Percentiles rank a stretch among this genome's conserved stretches.
phyloP scores from a whole-genome alignment of 2,797 vertebrate genomes.

The Karalla daura region DNA sequence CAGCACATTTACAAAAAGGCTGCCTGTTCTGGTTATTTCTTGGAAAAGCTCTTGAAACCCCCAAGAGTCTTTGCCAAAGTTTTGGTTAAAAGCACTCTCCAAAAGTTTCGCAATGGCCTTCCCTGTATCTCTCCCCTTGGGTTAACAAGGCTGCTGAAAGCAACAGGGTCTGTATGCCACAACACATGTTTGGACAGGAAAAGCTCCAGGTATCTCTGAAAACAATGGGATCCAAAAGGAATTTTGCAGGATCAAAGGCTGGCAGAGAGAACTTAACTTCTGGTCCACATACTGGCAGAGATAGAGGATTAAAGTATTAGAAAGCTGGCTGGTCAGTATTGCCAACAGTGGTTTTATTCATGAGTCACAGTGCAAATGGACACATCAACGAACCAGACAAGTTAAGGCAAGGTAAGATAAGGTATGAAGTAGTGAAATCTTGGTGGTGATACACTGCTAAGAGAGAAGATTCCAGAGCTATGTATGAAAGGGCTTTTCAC shows the following conservation, averaged over 20 bases:
- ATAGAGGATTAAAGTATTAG: constrained; percentile 32
- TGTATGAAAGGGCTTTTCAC: constrained; percentile 8
- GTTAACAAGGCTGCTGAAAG: constrained; percentile 34
- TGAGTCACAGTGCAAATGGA: constrained; percentile 25
- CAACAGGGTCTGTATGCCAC: constrained; percentile 28
- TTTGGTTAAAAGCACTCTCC: constrained; percentile 28
- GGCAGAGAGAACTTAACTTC: constrained; percentile 25
- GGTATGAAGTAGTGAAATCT: constrained; percentile 8
- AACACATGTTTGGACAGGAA: constrained; percentile 64
- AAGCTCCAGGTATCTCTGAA: constrained; percentile 48
- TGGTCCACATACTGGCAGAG: constrained; percentile 16
- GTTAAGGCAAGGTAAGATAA: background rate
- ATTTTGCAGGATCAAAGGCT: constrained; percentile 36
- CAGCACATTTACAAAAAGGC: constrained; percentile 42
- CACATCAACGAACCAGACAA: constrained; percentile 20
- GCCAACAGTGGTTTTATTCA: constrained; percentile 36
- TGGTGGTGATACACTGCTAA: constrained; percentile 15
- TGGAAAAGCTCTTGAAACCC: constrained; percentile 27
- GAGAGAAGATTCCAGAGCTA: constrained; percentile 12
- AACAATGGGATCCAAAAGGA: constrained; percentile 62
- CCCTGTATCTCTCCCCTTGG: constrained; percentile 8
- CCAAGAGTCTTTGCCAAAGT: constrained; percentile 31
- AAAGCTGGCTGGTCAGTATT: constrained; percentile 8
- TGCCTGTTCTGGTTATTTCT: constrained; percentile 25
- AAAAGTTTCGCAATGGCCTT: constrained; percentile 10